Percentiles rank a stretch among this genome's conserved stretches.
These are phyloP conservation scores for Armadillidium nasatum DNA, from an alignment of 1,140 invertebrate species.

Conservation along the genomic window DNA sequence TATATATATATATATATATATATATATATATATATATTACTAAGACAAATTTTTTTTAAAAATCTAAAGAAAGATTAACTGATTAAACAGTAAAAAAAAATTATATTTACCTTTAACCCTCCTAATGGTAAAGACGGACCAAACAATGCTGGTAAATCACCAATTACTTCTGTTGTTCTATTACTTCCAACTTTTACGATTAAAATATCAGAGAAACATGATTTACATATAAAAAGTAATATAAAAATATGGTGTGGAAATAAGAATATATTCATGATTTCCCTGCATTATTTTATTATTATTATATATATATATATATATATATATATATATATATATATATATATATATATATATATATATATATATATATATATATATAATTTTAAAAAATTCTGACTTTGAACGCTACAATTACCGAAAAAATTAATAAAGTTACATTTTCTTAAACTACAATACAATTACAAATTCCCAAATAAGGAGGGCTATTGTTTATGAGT, in stretches of 20 bases:
- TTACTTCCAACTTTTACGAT: background rate
- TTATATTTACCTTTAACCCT: background rate
- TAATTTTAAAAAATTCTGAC: too few species aligned
- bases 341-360: background rate
- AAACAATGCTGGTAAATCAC: background rate
- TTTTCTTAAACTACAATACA: too few species aligned
- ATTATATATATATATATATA: background rate
- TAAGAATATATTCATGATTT: background rate
- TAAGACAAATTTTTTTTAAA: too few species aligned
- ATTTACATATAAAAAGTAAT: background rate
- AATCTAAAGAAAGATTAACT: too few species aligned
- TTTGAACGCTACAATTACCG: too few species aligned
- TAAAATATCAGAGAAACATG: background rate
- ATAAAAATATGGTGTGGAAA: background rate
- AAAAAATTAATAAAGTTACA: too few species aligned
- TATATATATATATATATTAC: too few species aligned
- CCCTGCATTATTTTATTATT: background rate
- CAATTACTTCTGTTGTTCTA: background rate
- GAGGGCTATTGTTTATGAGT: too few species aligned
- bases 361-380: too few species aligned
- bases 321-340: constrained; percentile 10
- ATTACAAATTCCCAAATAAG: too few species aligned
- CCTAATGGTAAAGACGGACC: background rate
- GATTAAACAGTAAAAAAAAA: too few species aligned
- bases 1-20: too few species aligned